Evolutionary conservation across 2,113 vertebrate genomes (phyloP).

Genomic region (Corythornis cristatus): DNA sequence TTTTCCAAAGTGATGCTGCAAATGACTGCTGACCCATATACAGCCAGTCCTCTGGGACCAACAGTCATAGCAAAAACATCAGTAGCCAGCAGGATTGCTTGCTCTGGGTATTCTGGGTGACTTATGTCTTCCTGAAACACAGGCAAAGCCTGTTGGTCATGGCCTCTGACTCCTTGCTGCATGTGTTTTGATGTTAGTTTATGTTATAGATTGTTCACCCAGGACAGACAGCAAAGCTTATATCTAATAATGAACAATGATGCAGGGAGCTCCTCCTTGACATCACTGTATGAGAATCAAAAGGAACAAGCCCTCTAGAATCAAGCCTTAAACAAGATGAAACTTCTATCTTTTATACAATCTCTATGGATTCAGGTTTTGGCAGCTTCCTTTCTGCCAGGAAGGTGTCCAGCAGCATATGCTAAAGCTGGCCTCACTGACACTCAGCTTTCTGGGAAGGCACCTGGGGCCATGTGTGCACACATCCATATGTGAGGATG

Average conservation of each 20-base stretch:
- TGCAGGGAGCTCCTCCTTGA: not conserved
- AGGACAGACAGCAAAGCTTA: not conserved
- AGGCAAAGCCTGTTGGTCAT: not conserved
- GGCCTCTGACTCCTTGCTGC: not conserved
- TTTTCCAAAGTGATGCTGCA: not conserved
- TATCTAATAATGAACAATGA: not conserved
- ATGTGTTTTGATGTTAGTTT: not conserved
- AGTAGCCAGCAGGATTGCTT: not conserved
- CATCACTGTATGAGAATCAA: accelerated
- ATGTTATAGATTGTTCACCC: not conserved
- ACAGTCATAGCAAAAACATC: not conserved
- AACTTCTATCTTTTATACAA: not conserved
- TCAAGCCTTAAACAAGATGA: not conserved
- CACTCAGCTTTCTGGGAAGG: not conserved
- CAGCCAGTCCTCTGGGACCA: not conserved
- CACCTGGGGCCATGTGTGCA: not conserved
- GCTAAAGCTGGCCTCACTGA: not conserved
- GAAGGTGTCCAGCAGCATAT: not conserved
- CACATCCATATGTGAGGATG: not conserved
- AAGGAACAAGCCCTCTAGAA: not conserved
- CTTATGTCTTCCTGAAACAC: not conserved
- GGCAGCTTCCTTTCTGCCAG: not conserved
- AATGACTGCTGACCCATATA: not conserved
- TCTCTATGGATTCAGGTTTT: not conserved
- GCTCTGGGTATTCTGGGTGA: not conserved